These are phyloP conservation scores for Neosalanx taihuensis DNA, from an alignment of 2,797 vertebrate genomes.

Conservation along the genomic window DNA sequence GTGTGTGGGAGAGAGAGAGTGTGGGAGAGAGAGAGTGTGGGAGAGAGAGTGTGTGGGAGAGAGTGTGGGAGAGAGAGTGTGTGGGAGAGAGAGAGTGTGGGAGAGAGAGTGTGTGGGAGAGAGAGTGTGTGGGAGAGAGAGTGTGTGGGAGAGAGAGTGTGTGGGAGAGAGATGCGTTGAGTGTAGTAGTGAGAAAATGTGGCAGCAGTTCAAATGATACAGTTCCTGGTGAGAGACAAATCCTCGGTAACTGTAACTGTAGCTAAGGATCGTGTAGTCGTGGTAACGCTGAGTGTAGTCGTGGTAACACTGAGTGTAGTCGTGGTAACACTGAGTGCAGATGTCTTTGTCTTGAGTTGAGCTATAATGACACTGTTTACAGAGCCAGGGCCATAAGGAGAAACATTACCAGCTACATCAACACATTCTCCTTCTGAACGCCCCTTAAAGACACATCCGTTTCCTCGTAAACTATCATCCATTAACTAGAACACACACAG, in stretches of 20 bases:
- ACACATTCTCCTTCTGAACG: slow-evolving; percentile 42
- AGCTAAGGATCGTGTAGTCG: too few species aligned
- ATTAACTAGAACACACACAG: slow-evolving; percentile 40
- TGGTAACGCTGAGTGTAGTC: too few species aligned
- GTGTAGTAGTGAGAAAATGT: slow-evolving; percentile 1
- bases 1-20: background rate
- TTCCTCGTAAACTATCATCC: slow-evolving; percentile 44
- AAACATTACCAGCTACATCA: slow-evolving; percentile 42
- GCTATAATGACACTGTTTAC: slow-evolving; percentile 9
- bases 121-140: slow-evolving; percentile 5
- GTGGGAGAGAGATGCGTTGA: background rate
- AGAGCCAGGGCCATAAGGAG: slow-evolving; percentile 35
- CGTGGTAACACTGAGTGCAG: too few species aligned
- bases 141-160: background rate
- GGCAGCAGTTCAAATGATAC: too few species aligned
- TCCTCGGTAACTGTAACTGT: too few species aligned
- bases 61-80: too few species aligned
- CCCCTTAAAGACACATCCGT: slow-evolving; percentile 34
- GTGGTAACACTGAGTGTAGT: too few species aligned
- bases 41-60: too few species aligned
- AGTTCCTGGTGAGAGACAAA: too few species aligned
- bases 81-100: too few species aligned
- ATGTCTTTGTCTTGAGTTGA: too few species aligned
- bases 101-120: background rate
- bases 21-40: too few species aligned